Evolutionary conservation across 2,888 invertebrate species (phyloP), one percentile per base, ranked within the genome.

Genomic region (Incurvaria masculella): DNA sequence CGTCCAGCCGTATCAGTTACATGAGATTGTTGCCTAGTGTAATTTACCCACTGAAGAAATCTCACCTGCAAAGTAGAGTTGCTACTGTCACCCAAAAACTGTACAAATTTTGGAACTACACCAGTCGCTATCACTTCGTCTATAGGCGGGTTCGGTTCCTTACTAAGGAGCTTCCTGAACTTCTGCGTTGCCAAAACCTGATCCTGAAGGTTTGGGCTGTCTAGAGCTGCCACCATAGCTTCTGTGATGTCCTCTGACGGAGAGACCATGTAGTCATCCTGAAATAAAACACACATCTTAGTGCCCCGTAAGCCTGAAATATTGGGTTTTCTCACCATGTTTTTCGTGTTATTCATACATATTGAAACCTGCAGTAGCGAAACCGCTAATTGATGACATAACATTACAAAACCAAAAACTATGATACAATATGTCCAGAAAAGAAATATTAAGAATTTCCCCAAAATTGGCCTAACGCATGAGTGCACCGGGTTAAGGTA

Each of bases 121-220:
- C 96, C 97, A 50, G 94, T 91, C 57, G 88, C 83, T 64, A 97
- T 95, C 41, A 97, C 97, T 81, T 95, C 95, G 71, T 97, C 94
- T 58, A 97, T 97, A 2, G 97, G 97, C 47, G 97, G 97, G 80
- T 96, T 94, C 3, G 97, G 96, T 72, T 97, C 97, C 67, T 90
- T 84, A 56, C 96, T 96, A 47, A 97, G 75, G 45, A 97, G 81
- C 75, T 96, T 97, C 50, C 97, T 83, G 73, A 97, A 95, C 65
- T 91, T 93, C 66, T 96, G 95, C 51, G 94, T 94, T 4, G 95
- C 94, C 60, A 81, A 76, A 53, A 96, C 81, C 68, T 95, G 94
- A 58, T 89, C 87, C 56, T 88, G 86, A 49, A 87, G 83, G 64
- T 87, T 82, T 41, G 81, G 79, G 61, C 90, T 88, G 65, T 90